Percentiles rank a stretch among this genome's conserved stretches.
Conservation (phyloP, 2,888 invertebrate species). For the Thymelicus sylvestris region DNA sequence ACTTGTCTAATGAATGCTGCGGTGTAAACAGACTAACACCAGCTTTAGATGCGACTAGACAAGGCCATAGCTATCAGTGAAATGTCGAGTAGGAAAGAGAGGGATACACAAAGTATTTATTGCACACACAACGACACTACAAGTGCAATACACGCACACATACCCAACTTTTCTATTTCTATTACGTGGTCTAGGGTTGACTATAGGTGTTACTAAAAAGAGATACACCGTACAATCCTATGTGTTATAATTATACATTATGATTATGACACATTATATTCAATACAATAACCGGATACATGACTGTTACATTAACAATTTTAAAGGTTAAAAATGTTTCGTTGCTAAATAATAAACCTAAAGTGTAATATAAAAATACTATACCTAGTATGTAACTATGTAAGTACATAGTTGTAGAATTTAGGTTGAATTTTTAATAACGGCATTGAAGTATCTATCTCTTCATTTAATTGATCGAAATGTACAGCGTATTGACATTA, state of each 20-base stretch:
- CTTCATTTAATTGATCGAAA: no score
- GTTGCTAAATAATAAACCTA: neutral
- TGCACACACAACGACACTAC: constrained; percentile 79
- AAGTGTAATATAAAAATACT: neutral
- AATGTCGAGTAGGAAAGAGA: constrained; percentile 84
- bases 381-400: no score
- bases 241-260: constrained; percentile 27
- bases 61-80: constrained; percentile 84
- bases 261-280: constrained; percentile 10
- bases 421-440: neutral
- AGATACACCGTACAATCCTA: constrained; percentile 47
- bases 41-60: constrained; percentile 85
- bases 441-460: no score
- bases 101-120: constrained; percentile 80
- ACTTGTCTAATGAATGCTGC: constrained; percentile 53
- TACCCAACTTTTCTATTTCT: constrained; percentile 76
- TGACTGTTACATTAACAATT: constrained; percentile 1
- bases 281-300: neutral
- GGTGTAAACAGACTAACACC: constrained; percentile 77
- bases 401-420: neutral
- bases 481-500: no score
- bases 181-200: constrained; percentile 73
- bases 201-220: constrained; percentile 62
- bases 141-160: constrained; percentile 79
- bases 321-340: neutral